These are phyloP conservation scores for Trachurus trachurus DNA, from an alignment of 2,797 vertebrate genomes.

Conservation along the genomic window DNA sequence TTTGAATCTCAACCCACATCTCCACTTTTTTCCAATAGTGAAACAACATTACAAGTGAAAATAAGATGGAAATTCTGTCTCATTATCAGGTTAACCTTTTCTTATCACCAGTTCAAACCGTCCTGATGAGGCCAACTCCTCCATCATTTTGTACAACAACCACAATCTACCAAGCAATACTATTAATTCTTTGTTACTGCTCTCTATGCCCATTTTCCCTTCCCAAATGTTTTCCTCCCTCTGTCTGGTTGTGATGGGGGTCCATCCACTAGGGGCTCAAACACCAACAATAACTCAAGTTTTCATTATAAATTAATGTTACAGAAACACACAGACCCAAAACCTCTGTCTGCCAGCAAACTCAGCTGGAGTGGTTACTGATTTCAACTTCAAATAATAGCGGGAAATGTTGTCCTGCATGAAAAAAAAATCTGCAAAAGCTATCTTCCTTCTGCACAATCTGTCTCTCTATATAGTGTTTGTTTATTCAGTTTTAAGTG, in stretches of 20 bases:
- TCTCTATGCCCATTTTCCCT: background rate
- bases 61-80: background rate
- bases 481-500: background rate
- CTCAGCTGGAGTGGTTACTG: background rate
- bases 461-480: background rate
- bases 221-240: background rate
- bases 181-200: background rate
- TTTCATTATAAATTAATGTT: background rate
- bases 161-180: background rate
- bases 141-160: background rate
- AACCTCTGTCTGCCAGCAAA: background rate
- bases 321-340: background rate
- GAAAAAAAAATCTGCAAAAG: background rate
- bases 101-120: background rate
- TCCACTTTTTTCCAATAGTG: background rate
- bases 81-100: background rate
- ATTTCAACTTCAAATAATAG: background rate
- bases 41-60: background rate
- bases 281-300: background rate
- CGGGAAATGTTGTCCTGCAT: background rate
- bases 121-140: background rate
- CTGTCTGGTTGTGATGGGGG: background rate
- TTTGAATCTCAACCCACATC: conserved; percentile 1
- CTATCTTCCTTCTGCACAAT: background rate
- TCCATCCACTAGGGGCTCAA: background rate